Percentiles rank a stretch among this genome's conserved stretches.
Evolutionary conservation across 2,888 invertebrate species (phyloP).

Genomic region (Pseudococcus jackbeardsleyi): DNA sequence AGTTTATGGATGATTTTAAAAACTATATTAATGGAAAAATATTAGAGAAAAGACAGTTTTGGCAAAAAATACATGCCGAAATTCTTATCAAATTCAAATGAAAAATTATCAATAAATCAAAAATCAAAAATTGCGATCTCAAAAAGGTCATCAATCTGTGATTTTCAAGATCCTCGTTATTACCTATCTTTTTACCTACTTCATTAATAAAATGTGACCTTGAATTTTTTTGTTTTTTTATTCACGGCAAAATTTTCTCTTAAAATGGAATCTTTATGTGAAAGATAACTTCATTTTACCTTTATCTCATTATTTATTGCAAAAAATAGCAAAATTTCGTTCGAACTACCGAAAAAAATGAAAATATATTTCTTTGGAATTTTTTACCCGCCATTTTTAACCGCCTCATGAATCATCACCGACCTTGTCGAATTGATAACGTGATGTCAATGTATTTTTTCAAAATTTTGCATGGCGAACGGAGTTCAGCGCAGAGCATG

Average conservation of each 20-base stretch:
- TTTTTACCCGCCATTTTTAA: constrained; percentile 29
- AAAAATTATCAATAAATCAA: neutral
- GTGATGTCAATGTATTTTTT: constrained; percentile 4
- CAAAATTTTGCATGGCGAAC: constrained; percentile 50
- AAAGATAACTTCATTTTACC: neutral
- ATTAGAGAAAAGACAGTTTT: neutral
- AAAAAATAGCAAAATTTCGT: neutral
- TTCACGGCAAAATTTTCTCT: neutral
- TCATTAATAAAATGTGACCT: neutral
- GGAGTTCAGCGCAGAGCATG: constrained; percentile 24
- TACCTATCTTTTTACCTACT: neutral
- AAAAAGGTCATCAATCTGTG: neutral
- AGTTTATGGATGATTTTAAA: neutral
- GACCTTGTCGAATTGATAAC: constrained; percentile 12
- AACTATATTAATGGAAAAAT: neutral
- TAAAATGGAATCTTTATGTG: neutral
- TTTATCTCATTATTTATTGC: neutral
- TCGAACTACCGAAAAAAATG: neutral
- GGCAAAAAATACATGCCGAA: neutral
- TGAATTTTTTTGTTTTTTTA: neutral
- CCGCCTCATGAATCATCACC: neutral
- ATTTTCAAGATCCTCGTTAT: neutral
- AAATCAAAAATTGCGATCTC: neutral
- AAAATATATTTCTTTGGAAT: neutral
- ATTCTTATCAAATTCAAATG: neutral